Base-by-base conservation (phyloP, 2,888 invertebrate species). In the Ecliptopera silaceata region DNA sequence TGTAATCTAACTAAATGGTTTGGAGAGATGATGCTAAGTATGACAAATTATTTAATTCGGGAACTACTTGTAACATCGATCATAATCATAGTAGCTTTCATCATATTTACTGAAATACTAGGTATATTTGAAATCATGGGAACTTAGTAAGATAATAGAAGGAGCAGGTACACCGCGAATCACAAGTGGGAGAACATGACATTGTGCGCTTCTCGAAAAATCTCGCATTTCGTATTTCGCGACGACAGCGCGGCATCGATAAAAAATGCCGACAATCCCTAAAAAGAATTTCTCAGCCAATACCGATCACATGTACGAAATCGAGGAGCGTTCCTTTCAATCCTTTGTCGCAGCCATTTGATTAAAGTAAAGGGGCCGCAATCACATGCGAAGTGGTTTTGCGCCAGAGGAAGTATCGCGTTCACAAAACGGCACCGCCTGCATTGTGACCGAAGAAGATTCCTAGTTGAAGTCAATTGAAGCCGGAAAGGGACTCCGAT, bases 311-410 rank as follows among this genome's bases (percentile, higher is more conserved):
- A 80, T 80, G 84, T 84, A 82, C 81, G 80, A 82, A 86, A 87
- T 86, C 79, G 83, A 82, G 80, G 70, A 82, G 81, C 81, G 79
- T 84, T 87, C 84, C 80, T 82, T 90, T 86, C 88, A 89, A 89
- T 85, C 89, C 90, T 90, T 91, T 90, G 90, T 90, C 84, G 83
- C 75, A 80, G 80, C 79, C 81, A 86, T 91, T 89, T 90, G 89
- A 90, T 90, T 89, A 90, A 88, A 85, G 84, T 82, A 84, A 88
- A 88, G 83, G 83, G 79, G 83, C 88, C 88, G 83, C 86, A 88
- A 86, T 88, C 88, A 84, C 80, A 87, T 82, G 84, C 81, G 82
- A 75, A 84, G 77, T 79, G 79, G 80, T 80, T 84, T 76, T 75
- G 79, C 77, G 74, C 78, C 75, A 82, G 78, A 86, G 91, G 92